A percentile compares a stretch with the other conserved stretches of the same genome.
Conservation (phyloP, 2,888 invertebrate genomes). For the Lepeophtheirus nordmannii region DNA sequence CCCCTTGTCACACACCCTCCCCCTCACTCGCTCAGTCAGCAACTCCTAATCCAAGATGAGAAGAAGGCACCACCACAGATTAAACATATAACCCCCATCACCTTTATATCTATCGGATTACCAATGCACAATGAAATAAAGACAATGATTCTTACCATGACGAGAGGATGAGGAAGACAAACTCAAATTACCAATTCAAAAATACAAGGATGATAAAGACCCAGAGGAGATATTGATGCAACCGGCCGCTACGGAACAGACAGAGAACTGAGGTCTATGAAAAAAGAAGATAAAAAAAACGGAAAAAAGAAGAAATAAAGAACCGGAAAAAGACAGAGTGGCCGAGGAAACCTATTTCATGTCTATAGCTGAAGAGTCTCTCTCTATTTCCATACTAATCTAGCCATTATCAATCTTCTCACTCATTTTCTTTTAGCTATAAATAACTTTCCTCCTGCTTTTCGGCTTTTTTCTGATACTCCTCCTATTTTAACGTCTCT, state of each 20-base stretch:
- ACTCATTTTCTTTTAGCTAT: too few relatives aligned
- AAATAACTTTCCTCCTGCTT: conserved; percentile 2
- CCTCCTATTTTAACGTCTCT: background rate
- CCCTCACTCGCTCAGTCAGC: background rate
- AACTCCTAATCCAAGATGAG: background rate
- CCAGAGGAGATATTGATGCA: background rate
- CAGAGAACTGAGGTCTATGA: background rate
- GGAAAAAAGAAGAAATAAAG: conserved; percentile 2
- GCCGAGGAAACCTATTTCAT: background rate
- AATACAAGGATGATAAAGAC: background rate
- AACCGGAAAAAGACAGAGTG: conserved; percentile 4
- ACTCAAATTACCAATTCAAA: too few relatives aligned
- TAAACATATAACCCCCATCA: conserved; percentile 9
- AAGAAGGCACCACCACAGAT: background rate
- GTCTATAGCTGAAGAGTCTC: too few relatives aligned
- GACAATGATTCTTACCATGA: conserved; percentile 2
- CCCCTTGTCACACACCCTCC: too few relatives aligned
- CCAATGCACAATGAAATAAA: background rate
- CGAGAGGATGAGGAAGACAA: conserved; percentile 1
- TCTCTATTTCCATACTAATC: too few relatives aligned
- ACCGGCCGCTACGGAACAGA: conserved; percentile 1
- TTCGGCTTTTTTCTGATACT: background rate
- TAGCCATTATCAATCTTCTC: too few relatives aligned
- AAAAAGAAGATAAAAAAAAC: background rate
- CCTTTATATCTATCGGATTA: conserved; percentile 18